A percentile compares a stretch with the other conserved stretches of the same genome.
Conservation (phyloP, 1,140 invertebrate species). For the Oryctes rhinoceros region DNA sequence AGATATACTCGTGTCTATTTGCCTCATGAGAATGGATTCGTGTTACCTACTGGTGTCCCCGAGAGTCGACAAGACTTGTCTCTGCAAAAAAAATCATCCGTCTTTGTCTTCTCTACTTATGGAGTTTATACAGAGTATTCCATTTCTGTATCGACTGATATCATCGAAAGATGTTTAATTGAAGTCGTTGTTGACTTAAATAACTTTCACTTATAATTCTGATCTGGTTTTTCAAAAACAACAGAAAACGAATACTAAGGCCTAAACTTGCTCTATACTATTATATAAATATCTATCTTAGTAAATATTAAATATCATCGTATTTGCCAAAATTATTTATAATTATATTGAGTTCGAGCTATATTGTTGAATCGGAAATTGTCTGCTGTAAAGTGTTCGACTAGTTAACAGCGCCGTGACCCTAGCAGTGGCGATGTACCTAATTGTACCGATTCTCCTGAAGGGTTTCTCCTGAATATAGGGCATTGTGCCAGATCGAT, state of each 20-base stretch:
- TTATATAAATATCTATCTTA: not conserved
- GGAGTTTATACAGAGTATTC: too few species aligned
- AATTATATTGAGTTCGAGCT: not conserved
- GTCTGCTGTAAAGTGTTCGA: not conserved
- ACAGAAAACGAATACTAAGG: not conserved
- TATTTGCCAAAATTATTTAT: not conserved
- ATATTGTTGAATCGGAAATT: slow-evolving; percentile 2
- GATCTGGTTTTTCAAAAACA: not conserved
- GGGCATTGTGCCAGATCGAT: slow-evolving; percentile 31
- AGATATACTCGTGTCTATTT: too few species aligned
- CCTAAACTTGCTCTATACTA: not conserved
- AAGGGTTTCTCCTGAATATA: slow-evolving; percentile 29
- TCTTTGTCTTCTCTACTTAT: too few species aligned
- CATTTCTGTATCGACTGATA: too few species aligned
- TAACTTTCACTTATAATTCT: too few species aligned
- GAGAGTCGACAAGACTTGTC: too few species aligned
- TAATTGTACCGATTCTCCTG: slow-evolving; percentile 23
- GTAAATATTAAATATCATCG: too few species aligned
- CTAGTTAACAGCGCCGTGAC: slow-evolving; percentile 25
- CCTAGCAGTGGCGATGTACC: slow-evolving; percentile 12
- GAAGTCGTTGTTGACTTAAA: too few species aligned
- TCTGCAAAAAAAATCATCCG: too few species aligned
- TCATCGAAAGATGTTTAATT: too few species aligned
- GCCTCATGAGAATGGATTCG: too few species aligned
- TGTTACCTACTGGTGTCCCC: too few species aligned